A percentile compares a stretch with the other conserved stretches of the same genome.
These are phyloP conservation scores for Theocolax elegans DNA, from an alignment of 1,140 invertebrate species.

Conservation along the genomic window DNA sequence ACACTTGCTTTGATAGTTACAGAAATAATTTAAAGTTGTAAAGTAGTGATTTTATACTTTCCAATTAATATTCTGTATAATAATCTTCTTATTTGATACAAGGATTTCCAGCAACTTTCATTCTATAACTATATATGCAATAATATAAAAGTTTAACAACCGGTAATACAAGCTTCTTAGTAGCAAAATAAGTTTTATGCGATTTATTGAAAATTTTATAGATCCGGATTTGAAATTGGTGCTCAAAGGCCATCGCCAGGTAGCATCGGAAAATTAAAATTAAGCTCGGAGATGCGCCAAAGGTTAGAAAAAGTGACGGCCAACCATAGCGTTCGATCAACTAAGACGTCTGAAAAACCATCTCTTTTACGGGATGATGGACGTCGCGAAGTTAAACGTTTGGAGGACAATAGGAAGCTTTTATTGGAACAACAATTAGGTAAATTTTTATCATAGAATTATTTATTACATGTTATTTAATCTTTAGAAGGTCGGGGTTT, in stretches of 20 bases:
- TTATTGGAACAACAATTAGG: slow-evolving; percentile 87
- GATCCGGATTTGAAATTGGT: slow-evolving; percentile 78
- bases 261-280: slow-evolving; percentile 89
- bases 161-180: background rate
- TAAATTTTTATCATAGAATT: too few relatives aligned
- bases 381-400: slow-evolving; percentile 79
- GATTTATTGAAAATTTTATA: slow-evolving; percentile 33
- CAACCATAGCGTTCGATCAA: slow-evolving; percentile 84
- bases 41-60: too few relatives aligned
- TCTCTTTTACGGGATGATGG: slow-evolving; percentile 69
- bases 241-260: slow-evolving; percentile 83
- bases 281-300: slow-evolving; percentile 92
- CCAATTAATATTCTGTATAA: too few relatives aligned
- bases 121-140: background rate
- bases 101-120: too few relatives aligned
- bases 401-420: slow-evolving; percentile 86
- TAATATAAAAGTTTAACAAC: background rate
- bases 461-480: background rate
- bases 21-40: too few relatives aligned
- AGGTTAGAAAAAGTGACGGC: slow-evolving; percentile 89
- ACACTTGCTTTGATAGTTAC: too few relatives aligned
- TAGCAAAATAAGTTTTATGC: background rate
- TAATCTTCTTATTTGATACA: too few relatives aligned
- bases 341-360: slow-evolving; percentile 78
- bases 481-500: background rate